Base-by-base conservation (phyloP, 2,888 invertebrate species). In the Tenthredo livida region DNA sequence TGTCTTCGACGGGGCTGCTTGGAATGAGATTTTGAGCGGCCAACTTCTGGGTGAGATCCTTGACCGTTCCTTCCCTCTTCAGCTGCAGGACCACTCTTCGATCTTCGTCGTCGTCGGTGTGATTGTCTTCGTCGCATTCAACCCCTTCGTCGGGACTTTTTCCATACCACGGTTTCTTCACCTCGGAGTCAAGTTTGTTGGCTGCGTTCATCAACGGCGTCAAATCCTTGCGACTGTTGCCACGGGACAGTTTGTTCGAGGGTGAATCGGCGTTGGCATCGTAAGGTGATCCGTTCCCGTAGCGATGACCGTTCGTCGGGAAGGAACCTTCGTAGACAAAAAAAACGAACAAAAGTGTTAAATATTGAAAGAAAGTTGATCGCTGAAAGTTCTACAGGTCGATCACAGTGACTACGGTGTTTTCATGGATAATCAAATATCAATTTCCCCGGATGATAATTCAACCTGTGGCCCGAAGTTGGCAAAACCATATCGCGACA, bases 1-100 rank as follows among this genome's bases (percentile, higher is more conserved):
- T 93, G 88, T 93, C 93, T 86, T 94, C 94, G 65, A 93, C 93
- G 6, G 94, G 94, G 87, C 94, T 94, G 87, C 93, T 94, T 85
- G 95, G 94, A 86, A 95, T 92, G 84, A 95, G 94, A 91, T 95
- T 95, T 90, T 97, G 96, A 90, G 96, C 97, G 61, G 97, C 96
- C 88, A 98, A 93, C 93, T 97, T 97, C 92, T 98, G 97, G 65
- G 97, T 97, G 87, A 98, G 94, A 94, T 98, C 98, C 94, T 97
- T 97, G 78, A 98, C 98, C 78, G 97, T 97, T 90, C 97, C 97
- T 93, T 98, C 97, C 88, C 97, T 95, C 91, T 97, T 97, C 83
- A 97, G 92, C 88, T 97, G 95, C 86, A 96, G 94, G 86, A 96
- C 94, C 90, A 96, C 94, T 90, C 95, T 95, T 89, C 93, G 95